Evolutionary conservation across 2,888 invertebrate genomes (phyloP), one percentile per base, ranked within the genome.

Genomic region (Ashinkailepas kermadecensis): DNA sequence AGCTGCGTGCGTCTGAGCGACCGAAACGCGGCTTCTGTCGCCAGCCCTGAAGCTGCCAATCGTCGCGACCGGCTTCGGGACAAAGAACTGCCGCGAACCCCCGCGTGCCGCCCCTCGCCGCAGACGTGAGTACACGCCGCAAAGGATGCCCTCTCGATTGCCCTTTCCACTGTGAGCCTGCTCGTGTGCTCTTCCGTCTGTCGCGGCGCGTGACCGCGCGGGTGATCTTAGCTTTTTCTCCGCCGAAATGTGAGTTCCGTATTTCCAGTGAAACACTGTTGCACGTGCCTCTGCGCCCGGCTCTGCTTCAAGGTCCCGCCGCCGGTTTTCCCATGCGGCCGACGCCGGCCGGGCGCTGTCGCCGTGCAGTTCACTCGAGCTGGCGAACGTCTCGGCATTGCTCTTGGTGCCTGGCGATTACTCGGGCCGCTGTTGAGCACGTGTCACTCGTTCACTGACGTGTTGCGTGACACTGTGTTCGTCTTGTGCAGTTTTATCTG

Each of bases 61-160:
- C 4, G 39, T 10, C 8, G 7, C 25, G 12, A 12, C 25, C 25
- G 15, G 25, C 15, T 23, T 23, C 10, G 15, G 39, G 25, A 70
- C 25, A 39, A 25, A 70, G 25, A 25, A 10, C 6, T 70, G 25
- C 12, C 15, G 6, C 23, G 25, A 25, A 70, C 70, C 70, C 70
- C 70, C 70, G 70, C 8, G 1, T 70, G 70, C 70, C 25, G 21
- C 25, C 70, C 70, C 70, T 2, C 12, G 12, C 15, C 70, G 9
- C 13, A 9, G 7, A 6, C 13, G 25, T 39, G 39, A 39, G 70
- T 70, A 70, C 70, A 39, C 70, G 25, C 70, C 70, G 70, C 70
- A 15, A 70, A 70, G 70, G 39, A 70, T 70, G 70, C 70, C 70
- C 70, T 70, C 70, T 70, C 39, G 25, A 39, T 13, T 15, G 70